Evolutionary conservation across 2,113 vertebrate species (phyloP), one percentile per base, ranked within the genome.

Genomic region (Spheniscus mendiculus): DNA sequence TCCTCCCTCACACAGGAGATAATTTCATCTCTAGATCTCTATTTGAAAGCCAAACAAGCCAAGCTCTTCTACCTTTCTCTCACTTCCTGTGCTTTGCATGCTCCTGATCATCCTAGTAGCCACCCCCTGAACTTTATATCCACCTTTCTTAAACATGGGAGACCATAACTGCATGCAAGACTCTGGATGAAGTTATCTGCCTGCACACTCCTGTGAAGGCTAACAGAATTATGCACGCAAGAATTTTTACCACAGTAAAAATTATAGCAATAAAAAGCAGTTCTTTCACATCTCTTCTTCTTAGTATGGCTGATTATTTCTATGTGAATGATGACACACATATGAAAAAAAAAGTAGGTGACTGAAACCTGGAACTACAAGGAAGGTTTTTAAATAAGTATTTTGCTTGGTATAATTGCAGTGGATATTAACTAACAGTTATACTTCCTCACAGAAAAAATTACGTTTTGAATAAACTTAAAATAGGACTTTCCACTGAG

Each of bases 401-500:
- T 86, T 71, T 80, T 83, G 70, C 84, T 86, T 63, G 22, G 44
- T 89, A 61, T 69, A 72, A 65, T 76, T 80, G 38, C 55, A 74
- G 19, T n/a, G 38, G 42, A 59, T 90, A 83, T 91, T 86, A 86
- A 42, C 53, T 67, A 81, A 56, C 18, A 73, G 45, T 67, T 91
- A 79, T 25, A 91, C 15, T 93, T 94, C 62, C 45, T 87, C 49
- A 74, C 15, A 89, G 34, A 58, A 94, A 90, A 90, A 76, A 81
- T 1, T 26, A 66, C 34, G 40, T 76, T 89, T 74, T 42, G 34
- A 92, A 72, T 85, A 89, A 76, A 7, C 29, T 78, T 83, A 91
- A 95, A 95, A 89, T 90, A 85, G 74, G 93, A 63, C 62, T 83
- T 96, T 91, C 81, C 53, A 73, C 32, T n/a, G 22, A 87, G 53